Evolutionary conservation across 1,140 invertebrate genomes (phyloP).

Genomic region (Dryas iulia): DNA sequence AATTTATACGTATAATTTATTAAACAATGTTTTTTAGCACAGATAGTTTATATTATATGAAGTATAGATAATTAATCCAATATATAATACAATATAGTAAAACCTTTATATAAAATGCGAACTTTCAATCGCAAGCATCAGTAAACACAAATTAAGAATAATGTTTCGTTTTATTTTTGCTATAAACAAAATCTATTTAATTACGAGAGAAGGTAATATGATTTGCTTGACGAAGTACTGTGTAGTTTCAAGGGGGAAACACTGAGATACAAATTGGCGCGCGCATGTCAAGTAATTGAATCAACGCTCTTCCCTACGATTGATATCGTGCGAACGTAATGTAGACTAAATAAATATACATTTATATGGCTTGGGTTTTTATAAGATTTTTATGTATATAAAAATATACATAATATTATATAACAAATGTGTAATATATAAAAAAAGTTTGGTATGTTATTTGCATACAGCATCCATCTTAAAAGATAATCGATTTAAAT

Average conservation of each 20-base stretch:
- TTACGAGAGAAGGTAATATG: constrained; percentile 51
- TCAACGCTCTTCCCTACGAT: constrained; percentile 50
- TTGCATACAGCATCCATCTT: too few relatives aligned
- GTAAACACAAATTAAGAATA: not conserved
- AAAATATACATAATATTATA: not conserved
- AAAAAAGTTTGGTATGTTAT: too few relatives aligned
- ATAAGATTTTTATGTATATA: not conserved
- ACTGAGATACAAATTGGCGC: constrained; percentile 67
- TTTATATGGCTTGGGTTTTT: not conserved
- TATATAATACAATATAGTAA: too few relatives aligned
- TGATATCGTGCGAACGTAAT: constrained; percentile 42
- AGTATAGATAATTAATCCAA: too few relatives aligned
- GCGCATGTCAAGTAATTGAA: constrained; percentile 74
- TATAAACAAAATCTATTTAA: constrained; percentile 51
- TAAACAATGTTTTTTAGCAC: too few relatives aligned
- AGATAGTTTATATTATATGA: too few relatives aligned
- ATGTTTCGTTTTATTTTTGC: constrained; percentile 11
- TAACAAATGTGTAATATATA: not conserved
- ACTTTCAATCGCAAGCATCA: too few relatives aligned
- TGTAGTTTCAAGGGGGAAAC: constrained; percentile 39
- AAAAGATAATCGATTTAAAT: too few relatives aligned
- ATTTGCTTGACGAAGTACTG: constrained; percentile 57
- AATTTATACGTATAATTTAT: too few relatives aligned
- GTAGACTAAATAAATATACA: constrained; percentile 22
- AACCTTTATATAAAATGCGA: too few relatives aligned